Percentiles rank a stretch among this genome's conserved stretches.
phyloP scores from a whole-genome alignment of 1,140 invertebrate species.

The Neoseiulus cucumeris region DNA sequence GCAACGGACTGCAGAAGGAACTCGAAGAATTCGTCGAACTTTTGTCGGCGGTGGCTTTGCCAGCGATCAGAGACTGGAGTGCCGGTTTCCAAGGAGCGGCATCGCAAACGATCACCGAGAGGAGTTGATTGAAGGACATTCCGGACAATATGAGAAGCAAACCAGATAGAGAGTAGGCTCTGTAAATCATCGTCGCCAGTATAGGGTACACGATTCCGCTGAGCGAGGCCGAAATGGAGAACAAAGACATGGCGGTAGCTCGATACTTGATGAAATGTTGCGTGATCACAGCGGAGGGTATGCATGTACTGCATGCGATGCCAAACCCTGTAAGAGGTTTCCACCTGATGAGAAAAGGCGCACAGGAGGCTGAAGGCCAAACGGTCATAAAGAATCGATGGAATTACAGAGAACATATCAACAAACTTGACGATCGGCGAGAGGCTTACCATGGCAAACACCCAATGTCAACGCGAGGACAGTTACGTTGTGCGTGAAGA shows the following conservation, averaged over 20 bases:
- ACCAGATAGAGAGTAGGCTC: not conserved
- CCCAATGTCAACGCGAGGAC: not conserved
- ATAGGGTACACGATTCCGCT: not conserved
- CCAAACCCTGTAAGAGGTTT: not conserved
- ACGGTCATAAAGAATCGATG: not conserved
- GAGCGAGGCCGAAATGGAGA: not conserved
- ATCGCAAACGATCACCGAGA: not conserved
- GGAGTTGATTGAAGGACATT: not conserved
- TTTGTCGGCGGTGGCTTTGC: not conserved
- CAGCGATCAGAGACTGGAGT: not conserved
- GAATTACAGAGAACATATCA: too few relatives aligned
- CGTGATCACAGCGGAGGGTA: not conserved
- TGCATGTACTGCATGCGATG: not conserved
- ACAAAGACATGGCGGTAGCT: not conserved
- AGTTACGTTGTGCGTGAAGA: not conserved
- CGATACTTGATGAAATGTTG: slow-evolving; percentile 7
- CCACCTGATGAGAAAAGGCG: not conserved
- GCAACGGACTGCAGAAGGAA: not conserved
- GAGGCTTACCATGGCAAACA: not conserved
- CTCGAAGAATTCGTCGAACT: not conserved
- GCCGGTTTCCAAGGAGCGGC: not conserved
- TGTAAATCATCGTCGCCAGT: not conserved
- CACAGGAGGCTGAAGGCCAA: not conserved
- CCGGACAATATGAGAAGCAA: not conserved
- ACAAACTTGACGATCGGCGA: too few relatives aligned